Base-by-base conservation (phyloP, 2,888 invertebrate species). In the Falcaria lacertinaria region DNA sequence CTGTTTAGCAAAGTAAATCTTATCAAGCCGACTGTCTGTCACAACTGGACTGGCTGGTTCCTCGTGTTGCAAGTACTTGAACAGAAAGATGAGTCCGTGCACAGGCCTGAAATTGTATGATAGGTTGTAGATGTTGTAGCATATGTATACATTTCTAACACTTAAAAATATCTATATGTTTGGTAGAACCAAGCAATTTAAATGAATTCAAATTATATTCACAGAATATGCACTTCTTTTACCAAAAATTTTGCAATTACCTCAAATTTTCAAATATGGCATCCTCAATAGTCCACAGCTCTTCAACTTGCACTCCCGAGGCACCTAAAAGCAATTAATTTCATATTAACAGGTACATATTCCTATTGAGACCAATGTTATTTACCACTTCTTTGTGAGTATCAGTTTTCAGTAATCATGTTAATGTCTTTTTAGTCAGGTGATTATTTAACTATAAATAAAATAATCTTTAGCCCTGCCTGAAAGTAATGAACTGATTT, bases 1-100 rank as follows among this genome's bases (percentile, higher is more conserved):
- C 93, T 99, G 99, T 84, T 97, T 97, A 2, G 99, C 98, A 89
- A 99, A 99, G 87, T 98, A 99, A 61, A 99, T 97, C 74, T 96
- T 96, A 40, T 98, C 96, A 41, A 96, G 80, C 33, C 96, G 89
- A 52, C 88, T 93, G 66, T 97, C 97, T 57, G 93, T 92, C 0
- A 98, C 97, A 34, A 97, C 85, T 5, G 93, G 91, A 2, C 96
- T 97, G 0, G 93, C 90, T 0, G 95, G 93, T 64, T 94, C 94
- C 59, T 95, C 95, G 67, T 96, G 94, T 72, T 94, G 94, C 13
- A 96, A 92, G 94, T 95, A 98, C 90, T 98, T 98, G 84, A 99
- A 99, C 42, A 99, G 86, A 74, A 99, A 99, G 79, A 99, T 97
- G 41, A 99, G 90, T 17, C 99, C 99, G 89, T 99, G 98, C n/a